Evolutionary conservation across 1,140 invertebrate species (phyloP).

Genomic region (Eurosta solidaginis): DNA sequence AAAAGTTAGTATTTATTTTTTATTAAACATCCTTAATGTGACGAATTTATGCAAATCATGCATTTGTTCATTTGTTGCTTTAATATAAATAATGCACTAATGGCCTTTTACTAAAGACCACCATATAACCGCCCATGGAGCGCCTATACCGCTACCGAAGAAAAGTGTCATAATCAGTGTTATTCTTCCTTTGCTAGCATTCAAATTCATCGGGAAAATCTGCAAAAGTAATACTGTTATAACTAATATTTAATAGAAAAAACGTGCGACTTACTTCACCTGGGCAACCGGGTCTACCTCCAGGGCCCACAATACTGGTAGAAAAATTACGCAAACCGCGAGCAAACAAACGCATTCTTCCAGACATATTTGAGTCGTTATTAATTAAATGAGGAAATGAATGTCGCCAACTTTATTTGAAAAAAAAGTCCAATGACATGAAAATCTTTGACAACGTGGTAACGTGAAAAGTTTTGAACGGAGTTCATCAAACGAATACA

Average conservation of each 20-base stretch:
- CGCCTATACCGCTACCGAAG: constrained; percentile 69
- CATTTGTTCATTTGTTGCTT: not conserved
- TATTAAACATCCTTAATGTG: not conserved
- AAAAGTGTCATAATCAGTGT: constrained; percentile 15
- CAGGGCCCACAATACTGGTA: not conserved
- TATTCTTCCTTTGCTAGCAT: not conserved
- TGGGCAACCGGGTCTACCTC: constrained; percentile 2
- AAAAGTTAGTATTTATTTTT: not conserved
- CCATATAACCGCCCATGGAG: constrained; percentile 72
- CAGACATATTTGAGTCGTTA: not conserved
- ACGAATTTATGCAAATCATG: not conserved
- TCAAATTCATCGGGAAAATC: not conserved
- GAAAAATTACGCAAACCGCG: not conserved
- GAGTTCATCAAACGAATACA: too few species aligned
- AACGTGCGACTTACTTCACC: not conserved
- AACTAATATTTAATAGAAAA: not conserved
- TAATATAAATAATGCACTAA: not conserved
- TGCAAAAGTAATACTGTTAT: not conserved
- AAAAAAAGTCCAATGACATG: not conserved
- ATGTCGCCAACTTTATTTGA: not conserved
- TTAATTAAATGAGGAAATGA: not conserved
- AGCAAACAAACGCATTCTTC: not conserved
- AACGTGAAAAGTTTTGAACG: too few species aligned
- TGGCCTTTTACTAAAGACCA: not conserved
- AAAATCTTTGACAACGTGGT: not conserved